A percentile compares a stretch with the other conserved stretches of the same genome.
Evolutionary conservation across 2,113 vertebrate genomes (phyloP).

Genomic region (Colaptes auratus): DNA sequence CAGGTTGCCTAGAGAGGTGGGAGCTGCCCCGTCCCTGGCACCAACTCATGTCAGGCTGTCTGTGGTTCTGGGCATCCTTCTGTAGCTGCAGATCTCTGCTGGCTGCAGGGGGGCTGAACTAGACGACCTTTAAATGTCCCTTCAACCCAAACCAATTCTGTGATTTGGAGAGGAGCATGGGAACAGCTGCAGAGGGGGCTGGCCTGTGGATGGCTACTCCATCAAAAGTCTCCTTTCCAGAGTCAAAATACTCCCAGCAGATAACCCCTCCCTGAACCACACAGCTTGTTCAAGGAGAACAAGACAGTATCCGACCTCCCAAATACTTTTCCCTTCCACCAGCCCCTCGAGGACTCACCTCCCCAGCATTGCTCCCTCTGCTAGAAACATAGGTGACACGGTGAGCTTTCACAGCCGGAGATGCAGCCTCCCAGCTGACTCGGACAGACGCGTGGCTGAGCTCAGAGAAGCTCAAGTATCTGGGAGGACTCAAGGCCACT

Average conservation of each 20-base stretch:
- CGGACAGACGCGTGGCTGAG: slow-evolving; percentile 83
- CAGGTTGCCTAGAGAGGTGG: too few relatives aligned
- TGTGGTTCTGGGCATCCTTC: too few relatives aligned
- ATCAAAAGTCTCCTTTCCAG: background rate
- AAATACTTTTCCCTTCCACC: background rate
- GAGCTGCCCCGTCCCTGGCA: too few relatives aligned
- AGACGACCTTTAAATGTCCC: background rate
- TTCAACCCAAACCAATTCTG: background rate
- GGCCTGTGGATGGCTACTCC: accelerated
- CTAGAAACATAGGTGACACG: slow-evolving; percentile 82
- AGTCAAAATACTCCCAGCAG: background rate
- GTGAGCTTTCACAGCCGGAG: slow-evolving; percentile 69
- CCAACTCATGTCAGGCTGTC: too few relatives aligned
- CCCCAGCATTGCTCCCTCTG: slow-evolving; percentile 80
- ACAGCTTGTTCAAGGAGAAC: background rate
- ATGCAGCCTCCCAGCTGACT: slow-evolving; percentile 82
- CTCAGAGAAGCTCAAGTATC: slow-evolving; percentile 81
- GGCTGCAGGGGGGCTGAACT: too few relatives aligned
- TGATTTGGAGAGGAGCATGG: background rate
- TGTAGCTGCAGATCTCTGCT: too few relatives aligned
- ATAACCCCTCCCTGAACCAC: background rate
- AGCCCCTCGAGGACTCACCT: slow-evolving; percentile 74
- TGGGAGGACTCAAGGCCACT: slow-evolving; percentile 80
- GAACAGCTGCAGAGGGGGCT: background rate
- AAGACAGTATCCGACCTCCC: accelerated